These are phyloP conservation scores for Lucilia sericata DNA, from an alignment of 1,140 invertebrate genomes.

Conservation along the genomic window DNA sequence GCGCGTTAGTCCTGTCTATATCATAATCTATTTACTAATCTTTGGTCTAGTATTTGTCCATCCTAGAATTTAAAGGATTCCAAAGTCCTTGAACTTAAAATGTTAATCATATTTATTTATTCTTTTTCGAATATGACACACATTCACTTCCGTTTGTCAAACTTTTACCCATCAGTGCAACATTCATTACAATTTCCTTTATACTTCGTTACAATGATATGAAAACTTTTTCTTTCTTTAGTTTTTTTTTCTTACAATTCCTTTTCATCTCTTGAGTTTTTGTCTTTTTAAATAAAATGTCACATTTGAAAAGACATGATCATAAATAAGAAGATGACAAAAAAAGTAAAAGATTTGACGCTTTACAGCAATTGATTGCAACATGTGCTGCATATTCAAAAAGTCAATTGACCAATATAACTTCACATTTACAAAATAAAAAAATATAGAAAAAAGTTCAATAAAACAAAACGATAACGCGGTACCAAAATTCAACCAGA, in stretches of 20 bases:
- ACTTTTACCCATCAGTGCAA: not conserved
- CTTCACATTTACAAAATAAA: not conserved
- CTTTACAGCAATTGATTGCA: constrained; percentile 44
- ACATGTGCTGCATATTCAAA: constrained; percentile 42
- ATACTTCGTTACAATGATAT: not conserved
- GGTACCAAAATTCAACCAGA: constrained; percentile 10
- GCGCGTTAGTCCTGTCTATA: no score
- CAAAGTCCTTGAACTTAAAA: no score
- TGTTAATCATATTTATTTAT: no score
- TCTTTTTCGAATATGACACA: not conserved
- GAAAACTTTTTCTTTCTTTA: not conserved
- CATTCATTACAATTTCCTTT: constrained; percentile 5
- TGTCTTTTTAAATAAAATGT: constrained; percentile 15
- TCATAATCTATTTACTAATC: no score
- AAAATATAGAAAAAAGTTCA: not conserved
- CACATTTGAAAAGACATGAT: constrained; percentile 26
- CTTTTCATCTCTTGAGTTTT: not conserved
- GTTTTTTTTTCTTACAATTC: not conserved
- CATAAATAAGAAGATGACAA: constrained; percentile 27
- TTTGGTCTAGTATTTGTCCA: no score
- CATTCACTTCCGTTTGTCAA: constrained; percentile 15
- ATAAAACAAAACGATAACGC: not conserved
- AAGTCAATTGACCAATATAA: constrained; percentile 41
- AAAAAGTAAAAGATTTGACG: constrained; percentile 39
- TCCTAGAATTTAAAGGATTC: no score